Percentiles rank a stretch among this genome's conserved stretches.
phyloP scores from a whole-genome alignment of 2,888 invertebrate genomes.

The Nineta flava region DNA sequence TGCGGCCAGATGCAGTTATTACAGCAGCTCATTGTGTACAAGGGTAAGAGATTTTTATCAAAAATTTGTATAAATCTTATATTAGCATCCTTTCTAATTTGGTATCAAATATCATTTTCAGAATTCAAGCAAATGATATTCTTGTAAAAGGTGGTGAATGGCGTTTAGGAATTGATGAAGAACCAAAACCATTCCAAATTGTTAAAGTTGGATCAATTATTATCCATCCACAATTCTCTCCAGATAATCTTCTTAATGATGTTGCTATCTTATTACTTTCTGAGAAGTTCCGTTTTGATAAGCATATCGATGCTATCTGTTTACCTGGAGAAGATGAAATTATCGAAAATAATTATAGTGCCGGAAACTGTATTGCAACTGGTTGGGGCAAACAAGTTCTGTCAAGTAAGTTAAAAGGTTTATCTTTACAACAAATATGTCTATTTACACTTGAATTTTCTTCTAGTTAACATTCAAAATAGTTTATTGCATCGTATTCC shows the following conservation, averaged over 20 bases:
- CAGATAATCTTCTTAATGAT: slow-evolving; percentile 45
- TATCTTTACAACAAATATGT: slow-evolving; percentile 1
- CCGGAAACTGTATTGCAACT: slow-evolving; percentile 51
- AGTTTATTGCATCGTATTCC: slow-evolving; percentile 60
- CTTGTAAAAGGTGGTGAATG: slow-evolving; percentile 70
- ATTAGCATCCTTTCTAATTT: not conserved
- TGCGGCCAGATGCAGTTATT: slow-evolving; percentile 53
- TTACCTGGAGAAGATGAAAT: slow-evolving; percentile 41
- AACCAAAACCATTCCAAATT: slow-evolving; percentile 65
- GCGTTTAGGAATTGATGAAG: slow-evolving; percentile 66
- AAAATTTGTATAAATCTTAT: not conserved
- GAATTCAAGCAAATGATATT: slow-evolving; percentile 45
- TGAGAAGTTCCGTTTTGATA: slow-evolving; percentile 43
- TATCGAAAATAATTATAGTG: slow-evolving; percentile 29
- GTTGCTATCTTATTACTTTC: slow-evolving; percentile 53
- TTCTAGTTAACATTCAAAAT: slow-evolving; percentile 53
- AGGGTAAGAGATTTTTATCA: slow-evolving; percentile 35
- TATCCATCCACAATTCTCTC: slow-evolving; percentile 51
- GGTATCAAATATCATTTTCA: slow-evolving; percentile 21
- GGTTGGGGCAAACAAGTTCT: slow-evolving; percentile 72
- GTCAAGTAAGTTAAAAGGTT: slow-evolving; percentile 41
- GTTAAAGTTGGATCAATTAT: slow-evolving; percentile 52
- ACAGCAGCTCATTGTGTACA: slow-evolving; percentile 70
- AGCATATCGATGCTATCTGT: slow-evolving; percentile 61
- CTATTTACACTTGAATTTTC: slow-evolving; percentile 3